Base-by-base conservation (phyloP, 2,797 vertebrate species). In the Lophotriccus pileatus region DNA sequence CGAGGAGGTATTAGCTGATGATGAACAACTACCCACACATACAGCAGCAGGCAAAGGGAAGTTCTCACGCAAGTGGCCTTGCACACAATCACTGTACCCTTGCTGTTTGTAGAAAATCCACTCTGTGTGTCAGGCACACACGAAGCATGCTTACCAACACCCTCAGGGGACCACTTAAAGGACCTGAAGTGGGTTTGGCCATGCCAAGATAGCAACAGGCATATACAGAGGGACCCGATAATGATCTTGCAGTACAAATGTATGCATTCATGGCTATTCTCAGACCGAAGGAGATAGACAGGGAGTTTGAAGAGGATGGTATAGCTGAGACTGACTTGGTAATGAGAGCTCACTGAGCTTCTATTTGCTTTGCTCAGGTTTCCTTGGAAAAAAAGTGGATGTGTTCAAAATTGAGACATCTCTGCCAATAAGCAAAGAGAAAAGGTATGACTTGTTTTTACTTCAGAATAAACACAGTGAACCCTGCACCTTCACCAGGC, bases 401-500 rank as follows among this genome's bases (percentile, higher is more conserved):
- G 67, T 46, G 44, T 74, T 90, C 36, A 60, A 67, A 87, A 77
- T n/a, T 75, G 66, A 90, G 74, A 80, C 68, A 89, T 79, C 52
- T 37, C 52, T 90, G 94, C 70, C 79, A 89, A 75, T 52, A 44
- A 67, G 56, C 60, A 67, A 3, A 2, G 52, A 79, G 87, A 70
- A 93, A 94, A 94, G 64, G 79, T 75, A 44, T 63, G 62, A 74
- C 89, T 91, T 94, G 93, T 80, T 89, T 87, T 66, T 30, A 39
- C 78, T 77, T 83, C 68, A 92, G 87, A 53, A 85, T 89, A 72
- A 87, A 91, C 72, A 56, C 0, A 1, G 84, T 60, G 78, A 91
- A 74, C 75, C 34, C 79, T 59, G 64, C 0, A 9, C 25, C 41
- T 82, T 46, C 0, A 7, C 47, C 83, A 74, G 72, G 70, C 12